Evolutionary conservation across 2,888 invertebrate species (phyloP), one percentile per base, ranked within the genome.

Genomic region (Epistrophe grossulariae): DNA sequence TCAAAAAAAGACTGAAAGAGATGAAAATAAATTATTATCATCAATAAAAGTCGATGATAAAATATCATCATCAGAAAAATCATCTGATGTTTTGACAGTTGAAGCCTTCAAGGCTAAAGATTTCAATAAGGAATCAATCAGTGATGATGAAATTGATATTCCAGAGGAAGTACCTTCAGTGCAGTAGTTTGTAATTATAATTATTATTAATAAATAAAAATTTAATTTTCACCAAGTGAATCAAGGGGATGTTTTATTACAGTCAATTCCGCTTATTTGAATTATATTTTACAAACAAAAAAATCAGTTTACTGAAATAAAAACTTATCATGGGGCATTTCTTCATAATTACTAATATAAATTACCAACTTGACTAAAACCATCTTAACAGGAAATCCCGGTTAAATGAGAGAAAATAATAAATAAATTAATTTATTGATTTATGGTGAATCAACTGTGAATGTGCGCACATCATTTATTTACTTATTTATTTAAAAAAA

Each of bases 91-190:
- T 64, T 74, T 62, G 50, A 70, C 81, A 13, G 73, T 81, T 11
- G 84, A 85, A 17, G 84, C 19, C 4, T 81, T 81, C 59, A 73
- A 78, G 43, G 81, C 81, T 24, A 85, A 81, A 31, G 85, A 85
- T 59, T 81, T 85, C 57, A 81, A 81, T 66, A 78, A 81, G 57
- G 81, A 85, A 38, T 82, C 85, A 66, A 28, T 66, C 19, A 70
- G 59, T 71, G 70, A 64, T 45, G 85, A 81, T 43, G 52, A 64
- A 50, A 57, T 78, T 40, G 59, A 76, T 48, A 66, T 82, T 71
- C 81, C 85, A 38, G 81, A 81, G 71, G 78, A 81, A 11, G 72
- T 62, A 35, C 73, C 73, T 24, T 28, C 52, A 45, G 77, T 80
- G 59, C 81, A 81, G 81, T 81, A 24, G 24, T 68, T 50, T 31